Base-by-base conservation (phyloP, 1,140 invertebrate species). In the Trichogramma pretiosum region DNA sequence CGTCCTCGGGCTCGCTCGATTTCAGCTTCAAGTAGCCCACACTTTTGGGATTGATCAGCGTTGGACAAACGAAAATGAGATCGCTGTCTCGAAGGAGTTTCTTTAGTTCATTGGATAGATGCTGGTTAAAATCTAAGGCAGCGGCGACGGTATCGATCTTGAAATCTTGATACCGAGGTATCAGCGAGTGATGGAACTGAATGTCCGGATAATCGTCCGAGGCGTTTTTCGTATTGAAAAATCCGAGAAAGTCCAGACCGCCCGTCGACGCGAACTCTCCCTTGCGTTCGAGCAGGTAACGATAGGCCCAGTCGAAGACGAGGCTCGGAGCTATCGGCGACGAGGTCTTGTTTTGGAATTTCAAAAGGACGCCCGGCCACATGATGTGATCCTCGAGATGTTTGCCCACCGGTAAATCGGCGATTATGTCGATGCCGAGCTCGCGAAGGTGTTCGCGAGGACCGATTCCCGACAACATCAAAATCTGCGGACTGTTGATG, bases 401-500 rank as follows among this genome's bases (percentile, higher is more conserved):
- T 26, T 74, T 46, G 5, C 81, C 81, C 2, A 82, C 80, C 0
- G 77, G 74, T 41, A 84, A 74, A 61, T 84, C 72, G 3, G 66
- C 53, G 2, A 81, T 30, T 0, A 67, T 53, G 3, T 72, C 62
- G 22, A 85, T 79, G 16, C 73, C 74, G 22, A 77, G 57, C 48
- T 78, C 67, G 22, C 76, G 56, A 2, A 93, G 60, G 54, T 88
- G 80, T 17, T 78, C 60, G 41, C 72, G 75, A 5, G 82, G 83
- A 17, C 85, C 85, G 30, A 87, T 77, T 13, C 85, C 85, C 16
- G 82, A 85, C 1, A 86, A 56, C 77, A 87, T 82, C 5, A 87
- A 55, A 11, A 88, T 54, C 57, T 82, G 74, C 0, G 83, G 81
- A 33, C 77, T 75, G 30, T 72, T 43, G 65, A 73, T 45, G 62